Evolutionary conservation across 2,888 invertebrate species (phyloP), one percentile per base, ranked within the genome.

Genomic region (Beris chalybata): DNA sequence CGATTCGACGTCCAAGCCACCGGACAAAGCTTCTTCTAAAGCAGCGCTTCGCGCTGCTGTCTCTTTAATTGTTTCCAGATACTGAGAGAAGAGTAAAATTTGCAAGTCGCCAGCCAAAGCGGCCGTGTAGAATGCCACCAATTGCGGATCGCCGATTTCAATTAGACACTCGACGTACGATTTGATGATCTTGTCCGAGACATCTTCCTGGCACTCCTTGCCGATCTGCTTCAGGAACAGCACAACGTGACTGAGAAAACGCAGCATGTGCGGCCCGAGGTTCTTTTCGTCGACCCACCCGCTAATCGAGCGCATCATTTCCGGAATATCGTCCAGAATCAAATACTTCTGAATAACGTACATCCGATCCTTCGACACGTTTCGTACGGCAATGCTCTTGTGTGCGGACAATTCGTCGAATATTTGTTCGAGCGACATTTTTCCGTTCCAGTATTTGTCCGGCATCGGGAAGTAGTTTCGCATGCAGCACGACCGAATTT

Each of bases 41-140:
- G 91, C 88, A 54, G 82, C 81, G 65, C 84, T 82, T 43, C 92
- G 84, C 1, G 69, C 66, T 1, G 70, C 65, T 67, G 86, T 86
- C n/a, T 88, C 86, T 67, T 84, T 83, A n/a, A 92, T 83, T 30
- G 81, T 83, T 76, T 90, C 87, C 76, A 93, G 84, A 72, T 89
- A 87, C 70, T 85, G 83, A 0, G 92, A 86, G 80, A 89, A 93
- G 0, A 89, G 86, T 83, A 72, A 43, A 5, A 80, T 47, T 74
- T 90, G 90, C 67, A 84, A 82, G 12, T 84, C 82, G 55, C 81
- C 81, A 9, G 92, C 91, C 52, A 97, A 83, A 65, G 89, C 89
- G 3, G 94, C 88, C 0, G 90, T 89, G 75, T 97, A 97, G 76
- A 87, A 91, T 0, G 96, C 94, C 9, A 97, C 88, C 32, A 95